Conservation (phyloP, 1,140 invertebrate species). For the Aphaenogaster floridana region DNA sequence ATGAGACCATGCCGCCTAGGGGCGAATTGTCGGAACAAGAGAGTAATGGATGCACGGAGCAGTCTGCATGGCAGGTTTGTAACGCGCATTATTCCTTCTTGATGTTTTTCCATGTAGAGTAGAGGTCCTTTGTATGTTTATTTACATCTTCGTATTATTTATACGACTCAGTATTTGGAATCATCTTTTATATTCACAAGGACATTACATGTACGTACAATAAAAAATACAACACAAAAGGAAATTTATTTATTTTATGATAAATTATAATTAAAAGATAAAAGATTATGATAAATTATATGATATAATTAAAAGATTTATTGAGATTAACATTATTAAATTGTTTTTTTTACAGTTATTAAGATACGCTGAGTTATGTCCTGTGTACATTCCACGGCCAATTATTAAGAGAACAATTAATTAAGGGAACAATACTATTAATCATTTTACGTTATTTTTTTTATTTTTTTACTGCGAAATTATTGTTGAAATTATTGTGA, state of each 20-base stretch:
- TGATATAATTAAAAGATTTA: neutral
- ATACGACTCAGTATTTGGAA: neutral
- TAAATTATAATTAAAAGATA: neutral
- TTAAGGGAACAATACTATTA: neutral
- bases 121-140: neutral
- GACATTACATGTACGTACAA: neutral
- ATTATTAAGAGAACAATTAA: neutral
- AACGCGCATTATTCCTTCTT: conserved; percentile 21
- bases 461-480: neutral
- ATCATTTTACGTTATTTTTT: conserved; percentile 27
- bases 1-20: conserved; percentile 94
- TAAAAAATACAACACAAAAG: neutral
- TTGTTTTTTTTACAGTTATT: neutral
- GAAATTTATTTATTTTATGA: neutral
- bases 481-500: neutral
- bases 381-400: neutral
- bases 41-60: conserved; percentile 92
- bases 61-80: conserved; percentile 88
- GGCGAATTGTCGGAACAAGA: conserved; percentile 94
- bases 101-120: neutral
- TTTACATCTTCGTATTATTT: neutral
- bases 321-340: conserved; percentile 5
- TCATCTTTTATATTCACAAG: neutral
- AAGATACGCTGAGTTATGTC: neutral
- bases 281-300: neutral